phyloP scores from a whole-genome alignment of 2,113 vertebrate genomes.

The Prolemur simus region DNA sequence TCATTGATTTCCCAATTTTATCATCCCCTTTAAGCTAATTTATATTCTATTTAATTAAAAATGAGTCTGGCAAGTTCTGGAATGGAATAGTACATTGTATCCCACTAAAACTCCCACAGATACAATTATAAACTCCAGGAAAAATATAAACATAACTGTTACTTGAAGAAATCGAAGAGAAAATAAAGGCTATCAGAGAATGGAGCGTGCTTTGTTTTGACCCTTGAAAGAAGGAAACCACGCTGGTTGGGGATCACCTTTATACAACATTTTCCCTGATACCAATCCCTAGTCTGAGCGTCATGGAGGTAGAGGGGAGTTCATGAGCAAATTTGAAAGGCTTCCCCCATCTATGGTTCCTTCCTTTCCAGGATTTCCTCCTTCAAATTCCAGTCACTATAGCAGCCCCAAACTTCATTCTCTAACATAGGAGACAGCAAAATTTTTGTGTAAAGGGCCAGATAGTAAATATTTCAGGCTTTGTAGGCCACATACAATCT shows the following conservation, averaged over 20 bases:
- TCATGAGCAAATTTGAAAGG: neutral
- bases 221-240: neutral
- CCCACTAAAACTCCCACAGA: neutral
- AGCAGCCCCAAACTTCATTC: neutral
- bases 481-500: neutral
- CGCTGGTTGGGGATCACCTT: neutral
- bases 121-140: neutral
- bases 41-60: conserved; percentile 24
- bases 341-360: neutral
- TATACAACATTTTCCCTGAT: neutral
- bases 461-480: conserved; percentile 1
- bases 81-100: neutral
- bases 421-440: neutral
- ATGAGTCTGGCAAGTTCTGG: neutral
- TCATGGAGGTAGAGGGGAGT: neutral
- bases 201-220: neutral
- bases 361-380: neutral
- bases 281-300: neutral
- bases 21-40: neutral
- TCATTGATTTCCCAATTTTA: neutral
- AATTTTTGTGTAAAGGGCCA: neutral
- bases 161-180: conserved; percentile 14
- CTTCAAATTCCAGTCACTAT: neutral
- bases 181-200: neutral
- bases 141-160: conserved; percentile 21